Evolutionary conservation across 2,797 vertebrate genomes (phyloP).

Genomic region (Varecia variegata): DNA sequence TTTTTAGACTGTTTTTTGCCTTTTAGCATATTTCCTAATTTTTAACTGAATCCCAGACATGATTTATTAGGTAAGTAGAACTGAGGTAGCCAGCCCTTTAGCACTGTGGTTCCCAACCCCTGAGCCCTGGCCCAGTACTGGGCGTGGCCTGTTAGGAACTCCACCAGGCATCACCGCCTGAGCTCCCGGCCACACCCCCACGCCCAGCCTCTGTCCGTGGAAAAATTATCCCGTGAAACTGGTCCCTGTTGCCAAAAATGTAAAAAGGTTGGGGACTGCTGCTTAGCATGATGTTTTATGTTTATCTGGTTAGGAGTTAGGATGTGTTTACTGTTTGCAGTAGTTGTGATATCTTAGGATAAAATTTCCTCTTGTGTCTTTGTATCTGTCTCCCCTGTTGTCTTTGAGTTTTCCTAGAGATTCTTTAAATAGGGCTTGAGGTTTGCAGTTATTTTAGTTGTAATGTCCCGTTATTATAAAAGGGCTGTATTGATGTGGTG

Average conservation of each 20-base stretch:
- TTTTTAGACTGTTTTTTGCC: not conserved
- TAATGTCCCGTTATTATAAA: not conserved
- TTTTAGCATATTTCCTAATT: not conserved
- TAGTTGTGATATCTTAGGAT: not conserved
- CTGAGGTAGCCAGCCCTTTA: not conserved
- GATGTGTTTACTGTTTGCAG: not conserved
- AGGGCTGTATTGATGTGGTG: not conserved
- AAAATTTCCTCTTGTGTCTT: not conserved
- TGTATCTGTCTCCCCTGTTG: not conserved
- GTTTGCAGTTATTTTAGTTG: not conserved
- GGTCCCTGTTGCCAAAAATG: no score
- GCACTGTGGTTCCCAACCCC: no score
- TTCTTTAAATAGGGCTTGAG: not conserved
- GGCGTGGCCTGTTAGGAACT: no score
- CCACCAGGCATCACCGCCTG: no score
- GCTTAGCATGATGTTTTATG: not conserved
- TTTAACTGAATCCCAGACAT: not conserved
- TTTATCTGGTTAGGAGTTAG: not conserved
- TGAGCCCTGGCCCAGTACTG: no score
- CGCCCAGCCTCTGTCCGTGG: no score
- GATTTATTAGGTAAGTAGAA: not conserved
- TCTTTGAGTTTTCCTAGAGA: not conserved
- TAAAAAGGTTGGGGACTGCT: no score
- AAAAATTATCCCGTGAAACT: no score
- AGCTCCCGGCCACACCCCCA: no score